phyloP scores from a whole-genome alignment of 2,888 invertebrate genomes.

The Allophyes oxyacanthae region DNA sequence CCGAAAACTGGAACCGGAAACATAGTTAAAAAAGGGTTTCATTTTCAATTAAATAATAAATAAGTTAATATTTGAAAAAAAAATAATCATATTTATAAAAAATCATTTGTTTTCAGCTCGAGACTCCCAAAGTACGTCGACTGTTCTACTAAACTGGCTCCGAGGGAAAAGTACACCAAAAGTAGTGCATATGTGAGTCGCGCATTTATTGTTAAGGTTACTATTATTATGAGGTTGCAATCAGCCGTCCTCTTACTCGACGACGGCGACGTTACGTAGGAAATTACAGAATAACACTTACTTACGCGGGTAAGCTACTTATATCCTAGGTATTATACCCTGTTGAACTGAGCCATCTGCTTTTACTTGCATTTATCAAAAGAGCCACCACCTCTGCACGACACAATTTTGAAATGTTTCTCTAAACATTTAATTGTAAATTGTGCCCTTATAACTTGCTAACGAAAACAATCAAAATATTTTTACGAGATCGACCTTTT shows the following conservation, averaged over 20 bases:
- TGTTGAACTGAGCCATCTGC: constrained; percentile 32
- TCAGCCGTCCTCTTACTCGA: constrained; percentile 40
- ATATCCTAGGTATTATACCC: constrained; percentile 7
- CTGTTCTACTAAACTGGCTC: constrained; percentile 94
- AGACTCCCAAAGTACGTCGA: constrained; percentile 94
- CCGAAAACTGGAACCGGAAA: too few species aligned
- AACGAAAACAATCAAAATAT: constrained; percentile 49
- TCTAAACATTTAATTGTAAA: constrained; percentile 66
- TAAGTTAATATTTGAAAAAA: too few species aligned
- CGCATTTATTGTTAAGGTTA: constrained; percentile 50
- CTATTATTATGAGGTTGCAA: constrained; percentile 37
- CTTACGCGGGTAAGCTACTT: constrained; percentile 9
- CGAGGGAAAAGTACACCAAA: constrained; percentile 93
- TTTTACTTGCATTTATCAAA: constrained; percentile 67
- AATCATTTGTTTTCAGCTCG: constrained; percentile 90
- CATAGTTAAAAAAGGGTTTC: too few species aligned
- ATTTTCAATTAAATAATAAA: too few species aligned
- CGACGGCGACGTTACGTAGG: constrained; percentile 16
- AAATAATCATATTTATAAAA: not conserved
- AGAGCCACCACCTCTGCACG: constrained; percentile 68
- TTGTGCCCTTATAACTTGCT: constrained; percentile 69
- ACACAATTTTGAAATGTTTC: constrained; percentile 73
- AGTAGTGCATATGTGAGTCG: constrained; percentile 86
- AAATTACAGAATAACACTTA: constrained; percentile 11
- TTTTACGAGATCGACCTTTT: constrained; percentile 46